Percentiles rank a stretch among this genome's conserved stretches.
Evolutionary conservation across 92 coral and sea anemone species (phyloP).

Genomic region (Palythoa caribaeorum): DNA sequence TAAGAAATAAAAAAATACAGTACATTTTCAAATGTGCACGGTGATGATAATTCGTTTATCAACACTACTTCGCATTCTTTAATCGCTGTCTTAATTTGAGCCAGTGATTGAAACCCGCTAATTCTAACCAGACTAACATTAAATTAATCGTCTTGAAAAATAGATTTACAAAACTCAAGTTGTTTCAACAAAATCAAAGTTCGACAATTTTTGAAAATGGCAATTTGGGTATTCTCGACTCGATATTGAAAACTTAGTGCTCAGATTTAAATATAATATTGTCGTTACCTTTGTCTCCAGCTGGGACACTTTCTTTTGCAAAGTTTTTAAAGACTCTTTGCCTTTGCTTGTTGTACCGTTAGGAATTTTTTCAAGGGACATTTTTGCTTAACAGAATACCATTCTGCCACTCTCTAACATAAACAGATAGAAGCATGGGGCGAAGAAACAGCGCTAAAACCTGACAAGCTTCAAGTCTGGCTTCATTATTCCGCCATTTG

Average conservation of each 20-base stretch:
- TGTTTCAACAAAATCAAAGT: neutral
- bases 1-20: too few species aligned
- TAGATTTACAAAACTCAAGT: neutral
- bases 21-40: too few species aligned
- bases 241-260: too few species aligned
- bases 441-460: neutral
- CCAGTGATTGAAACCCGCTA: too few species aligned
- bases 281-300: conserved; percentile 6
- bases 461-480: too few species aligned
- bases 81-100: too few species aligned
- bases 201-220: neutral
- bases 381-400: neutral
- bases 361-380: neutral
- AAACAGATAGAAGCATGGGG: neutral
- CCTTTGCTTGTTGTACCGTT: neutral
- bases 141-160: too few species aligned
- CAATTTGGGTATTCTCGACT: neutral
- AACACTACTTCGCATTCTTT: too few species aligned
- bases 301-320: conserved; percentile 22
- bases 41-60: too few species aligned
- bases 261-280: neutral
- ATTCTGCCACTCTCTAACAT: neutral
- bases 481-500: too few species aligned
- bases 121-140: too few species aligned
- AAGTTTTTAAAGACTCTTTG: neutral